Evolutionary conservation across 2,888 invertebrate species (phyloP).

Genomic region (Pherbina coryleti): DNA sequence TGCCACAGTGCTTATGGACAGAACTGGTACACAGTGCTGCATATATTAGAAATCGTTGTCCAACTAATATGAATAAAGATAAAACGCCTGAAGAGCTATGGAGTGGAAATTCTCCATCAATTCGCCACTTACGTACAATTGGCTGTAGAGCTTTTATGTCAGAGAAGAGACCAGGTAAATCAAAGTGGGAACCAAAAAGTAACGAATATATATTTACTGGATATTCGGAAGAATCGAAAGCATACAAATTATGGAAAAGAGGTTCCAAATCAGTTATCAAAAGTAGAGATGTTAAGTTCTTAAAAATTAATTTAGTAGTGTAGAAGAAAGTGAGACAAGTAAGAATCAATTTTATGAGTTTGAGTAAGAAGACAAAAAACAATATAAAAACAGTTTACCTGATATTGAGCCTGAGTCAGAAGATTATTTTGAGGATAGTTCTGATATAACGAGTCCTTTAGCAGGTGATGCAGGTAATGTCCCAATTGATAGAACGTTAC

Average conservation of each 20-base stretch:
- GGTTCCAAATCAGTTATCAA: conserved; percentile 4
- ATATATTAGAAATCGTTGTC: conserved; percentile 38
- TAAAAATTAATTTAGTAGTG: background rate
- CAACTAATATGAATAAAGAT: conserved; percentile 28
- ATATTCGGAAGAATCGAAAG: conserved; percentile 40
- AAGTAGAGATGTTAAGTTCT: conserved; percentile 38
- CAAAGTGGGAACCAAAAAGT: conserved; percentile 32
- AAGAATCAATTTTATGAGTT: background rate
- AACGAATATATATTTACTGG: conserved; percentile 32
- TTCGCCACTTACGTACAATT: conserved; percentile 31
- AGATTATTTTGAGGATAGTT: background rate
- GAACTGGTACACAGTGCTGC: conserved; percentile 40
- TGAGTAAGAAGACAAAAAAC: conserved; percentile 8
- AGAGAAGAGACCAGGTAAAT: conserved; percentile 26
- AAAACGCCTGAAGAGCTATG: conserved; percentile 43
- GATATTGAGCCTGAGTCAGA: background rate
- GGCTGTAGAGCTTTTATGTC: conserved; percentile 30
- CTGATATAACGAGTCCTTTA: background rate
- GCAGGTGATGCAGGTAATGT: too few species aligned
- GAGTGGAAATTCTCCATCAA: conserved; percentile 34
- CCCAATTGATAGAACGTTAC: too few species aligned
- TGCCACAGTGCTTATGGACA: conserved; percentile 50
- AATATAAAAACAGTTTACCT: too few species aligned
- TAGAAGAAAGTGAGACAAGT: background rate
- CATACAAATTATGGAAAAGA: conserved; percentile 40